Evolutionary conservation across 2,888 invertebrate species (phyloP).

Genomic region (Clanis bilineata): DNA sequence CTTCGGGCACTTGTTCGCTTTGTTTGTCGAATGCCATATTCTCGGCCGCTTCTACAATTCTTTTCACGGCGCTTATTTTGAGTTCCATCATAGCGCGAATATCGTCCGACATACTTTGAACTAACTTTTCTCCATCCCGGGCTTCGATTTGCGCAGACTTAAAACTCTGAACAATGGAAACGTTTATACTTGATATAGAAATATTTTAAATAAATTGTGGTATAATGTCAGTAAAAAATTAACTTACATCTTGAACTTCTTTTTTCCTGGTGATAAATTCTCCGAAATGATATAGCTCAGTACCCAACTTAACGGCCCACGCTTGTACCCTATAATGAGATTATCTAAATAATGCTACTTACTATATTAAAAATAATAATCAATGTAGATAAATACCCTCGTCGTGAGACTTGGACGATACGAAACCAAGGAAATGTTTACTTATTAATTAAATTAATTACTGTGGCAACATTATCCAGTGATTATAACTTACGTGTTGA

Average conservation of each 20-base stretch:
- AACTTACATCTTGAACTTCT: conserved; percentile 88
- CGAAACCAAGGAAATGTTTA: conserved; percentile 21
- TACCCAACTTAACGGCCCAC: conserved; percentile 92
- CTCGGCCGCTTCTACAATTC: conserved; percentile 95
- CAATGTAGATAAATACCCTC: conserved; percentile 15
- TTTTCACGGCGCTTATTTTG: conserved; percentile 92
- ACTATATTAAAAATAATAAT: background rate
- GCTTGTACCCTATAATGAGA: conserved; percentile 84
- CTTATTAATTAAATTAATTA: background rate
- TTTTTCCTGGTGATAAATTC: conserved; percentile 90
- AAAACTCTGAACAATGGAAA: conserved; percentile 83
- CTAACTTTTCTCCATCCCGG: conserved; percentile 89
- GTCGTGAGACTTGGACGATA: conserved; percentile 12
- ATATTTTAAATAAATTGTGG: background rate
- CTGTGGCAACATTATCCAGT: background rate
- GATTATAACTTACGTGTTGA: conserved; percentile 66
- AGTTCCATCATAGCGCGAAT: conserved; percentile 94
- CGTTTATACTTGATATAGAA: background rate
- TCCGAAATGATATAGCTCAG: conserved; percentile 90
- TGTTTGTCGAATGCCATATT: conserved; percentile 86
- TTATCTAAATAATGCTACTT: background rate
- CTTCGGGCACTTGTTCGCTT: conserved; percentile 79
- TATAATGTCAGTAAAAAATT: background rate
- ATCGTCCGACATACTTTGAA: conserved; percentile 91
- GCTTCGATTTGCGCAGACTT: conserved; percentile 89